Evolutionary conservation across 2,113 vertebrate genomes (phyloP).

Genomic region (Saccopteryx leptura): DNA sequence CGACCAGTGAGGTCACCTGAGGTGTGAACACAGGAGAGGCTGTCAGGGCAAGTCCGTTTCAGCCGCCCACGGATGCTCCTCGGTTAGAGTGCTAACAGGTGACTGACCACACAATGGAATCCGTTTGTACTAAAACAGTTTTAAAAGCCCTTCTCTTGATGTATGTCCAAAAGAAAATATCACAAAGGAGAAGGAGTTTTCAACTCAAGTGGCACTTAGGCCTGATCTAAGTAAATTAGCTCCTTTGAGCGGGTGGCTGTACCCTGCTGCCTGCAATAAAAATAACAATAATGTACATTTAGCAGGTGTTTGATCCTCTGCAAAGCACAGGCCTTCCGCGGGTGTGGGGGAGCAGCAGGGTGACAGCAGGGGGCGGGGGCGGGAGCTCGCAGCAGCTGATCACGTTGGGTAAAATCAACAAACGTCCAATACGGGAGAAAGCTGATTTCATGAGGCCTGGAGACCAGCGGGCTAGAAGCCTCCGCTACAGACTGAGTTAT

Average conservation of each 20-base stretch:
- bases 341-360: accelerated
- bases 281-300: conserved; percentile 36
- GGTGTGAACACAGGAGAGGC: background rate
- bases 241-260: conserved; percentile 46
- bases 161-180: conserved; percentile 44
- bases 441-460: accelerated
- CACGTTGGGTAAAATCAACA: background rate
- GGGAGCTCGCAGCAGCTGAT: accelerated
- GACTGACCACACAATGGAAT: conserved; percentile 9
- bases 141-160: conserved; percentile 73
- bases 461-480: background rate
- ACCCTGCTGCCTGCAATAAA: conserved; percentile 63
- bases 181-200: conserved; percentile 60
- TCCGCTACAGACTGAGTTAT: accelerated
- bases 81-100: background rate
- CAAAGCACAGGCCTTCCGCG: background rate
- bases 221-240: conserved; percentile 69
- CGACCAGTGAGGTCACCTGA: no score
- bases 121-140: conserved; percentile 37
- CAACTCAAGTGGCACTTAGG: conserved; percentile 68
- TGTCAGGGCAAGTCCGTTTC: background rate
- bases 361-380: background rate
- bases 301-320: conserved; percentile 12
- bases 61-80: background rate
- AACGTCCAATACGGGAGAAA: background rate